phyloP scores from a whole-genome alignment of 2,888 invertebrate species.

The Acrocyrtus sp. region DNA sequence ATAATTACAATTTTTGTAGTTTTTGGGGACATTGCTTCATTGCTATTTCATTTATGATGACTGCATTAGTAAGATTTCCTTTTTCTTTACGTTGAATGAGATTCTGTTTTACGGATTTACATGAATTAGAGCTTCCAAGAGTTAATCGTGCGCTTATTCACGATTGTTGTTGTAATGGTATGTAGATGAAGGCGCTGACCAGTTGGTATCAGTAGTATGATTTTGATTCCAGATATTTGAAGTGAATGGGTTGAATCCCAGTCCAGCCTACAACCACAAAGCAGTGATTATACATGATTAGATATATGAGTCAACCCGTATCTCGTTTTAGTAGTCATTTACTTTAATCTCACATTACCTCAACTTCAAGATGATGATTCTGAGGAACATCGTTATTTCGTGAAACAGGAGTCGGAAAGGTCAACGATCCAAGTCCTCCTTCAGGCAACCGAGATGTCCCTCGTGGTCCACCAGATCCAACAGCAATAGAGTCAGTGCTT shows the following conservation, averaged over 20 bases:
- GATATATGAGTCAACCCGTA: neutral
- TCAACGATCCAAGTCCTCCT: constrained; percentile 23
- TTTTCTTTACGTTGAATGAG: constrained; percentile 10
- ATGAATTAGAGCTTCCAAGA: constrained; percentile 1
- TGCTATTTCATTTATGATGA: too few species aligned
- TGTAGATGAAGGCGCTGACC: constrained; percentile 17
- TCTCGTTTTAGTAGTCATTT: too few species aligned
- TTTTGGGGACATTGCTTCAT: too few species aligned
- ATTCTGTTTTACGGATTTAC: neutral
- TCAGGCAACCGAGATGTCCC: neutral
- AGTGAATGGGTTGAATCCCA: constrained; percentile 77
- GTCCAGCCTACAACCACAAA: constrained; percentile 67
- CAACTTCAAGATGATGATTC: constrained; percentile 62
- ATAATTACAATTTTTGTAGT: too few species aligned
- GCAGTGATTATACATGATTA: neutral
- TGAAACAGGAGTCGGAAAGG: constrained; percentile 29
- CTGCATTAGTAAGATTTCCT: too few species aligned
- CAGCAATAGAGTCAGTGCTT: constrained; percentile 45
- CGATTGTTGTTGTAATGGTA: constrained; percentile 41
- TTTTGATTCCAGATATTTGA: constrained; percentile 62
- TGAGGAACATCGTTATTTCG: constrained; percentile 55
- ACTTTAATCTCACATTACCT: too few species aligned
- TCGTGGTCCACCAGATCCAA: constrained; percentile 45
- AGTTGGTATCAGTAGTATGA: constrained; percentile 21
- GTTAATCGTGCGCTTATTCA: constrained; percentile 13